Evolutionary conservation across 2,113 vertebrate species (phyloP).

Genomic region (Scomber colias): DNA sequence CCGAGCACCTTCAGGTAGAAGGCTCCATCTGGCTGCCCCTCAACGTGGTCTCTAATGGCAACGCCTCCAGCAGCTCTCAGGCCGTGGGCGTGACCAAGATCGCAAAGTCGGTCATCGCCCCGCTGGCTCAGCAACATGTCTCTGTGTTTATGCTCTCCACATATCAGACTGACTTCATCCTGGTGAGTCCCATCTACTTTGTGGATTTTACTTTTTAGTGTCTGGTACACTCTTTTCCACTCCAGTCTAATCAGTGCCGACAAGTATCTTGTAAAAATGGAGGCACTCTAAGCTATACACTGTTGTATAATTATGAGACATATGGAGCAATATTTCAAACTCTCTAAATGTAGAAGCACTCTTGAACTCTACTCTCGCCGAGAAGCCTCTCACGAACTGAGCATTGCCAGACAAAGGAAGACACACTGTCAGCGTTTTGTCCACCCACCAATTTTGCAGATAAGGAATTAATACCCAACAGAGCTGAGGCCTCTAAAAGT

Average conservation of each 20-base stretch:
- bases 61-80: constrained; percentile 87
- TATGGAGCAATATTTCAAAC: constrained; percentile 5
- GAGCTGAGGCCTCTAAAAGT: constrained; percentile 31
- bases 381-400: constrained; percentile 10
- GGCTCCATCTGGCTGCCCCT: constrained; percentile 95
- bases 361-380: not conserved
- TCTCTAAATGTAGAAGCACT: not conserved
- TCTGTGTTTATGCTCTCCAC: constrained; percentile 98
- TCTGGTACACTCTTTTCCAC: not conserved
- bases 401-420: constrained; percentile 32
- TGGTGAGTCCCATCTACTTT: constrained; percentile 81
- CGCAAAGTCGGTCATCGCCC: constrained; percentile 94
- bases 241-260: not conserved
- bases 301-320: not conserved
- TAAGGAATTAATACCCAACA: constrained; percentile 8
- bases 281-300: not conserved
- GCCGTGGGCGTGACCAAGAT: constrained; percentile 97
- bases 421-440: constrained; percentile 28
- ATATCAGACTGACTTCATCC: constrained; percentile 94
- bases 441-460: not conserved
- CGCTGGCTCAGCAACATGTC: constrained; percentile 95
- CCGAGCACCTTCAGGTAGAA: constrained; percentile 93
- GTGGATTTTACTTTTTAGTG: not conserved
- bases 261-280: not conserved
- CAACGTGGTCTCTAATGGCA: constrained; percentile 93